Percentiles rank a stretch among this genome's conserved stretches.
Conservation (phyloP, 1,140 invertebrate genomes). For the Papilio polyxenes region DNA sequence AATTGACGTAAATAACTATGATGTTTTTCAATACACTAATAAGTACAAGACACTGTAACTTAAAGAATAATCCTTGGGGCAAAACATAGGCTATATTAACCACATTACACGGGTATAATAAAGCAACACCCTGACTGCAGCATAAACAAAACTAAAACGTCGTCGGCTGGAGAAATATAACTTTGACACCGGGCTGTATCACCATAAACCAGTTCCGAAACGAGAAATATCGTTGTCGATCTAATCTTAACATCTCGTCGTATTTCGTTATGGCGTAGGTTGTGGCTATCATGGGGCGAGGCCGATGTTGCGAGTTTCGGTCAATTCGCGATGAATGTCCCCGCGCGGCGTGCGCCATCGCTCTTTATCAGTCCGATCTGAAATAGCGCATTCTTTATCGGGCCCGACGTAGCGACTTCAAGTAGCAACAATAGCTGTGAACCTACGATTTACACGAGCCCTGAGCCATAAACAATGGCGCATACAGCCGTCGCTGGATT, state of each 20-base stretch:
- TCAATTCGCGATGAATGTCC: constrained; percentile 68
- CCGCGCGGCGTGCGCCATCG: constrained; percentile 54
- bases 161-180: constrained; percentile 37
- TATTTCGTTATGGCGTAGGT: constrained; percentile 51
- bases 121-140: background rate
- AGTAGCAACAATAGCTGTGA: constrained; percentile 38
- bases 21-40: background rate
- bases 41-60: background rate
- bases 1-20: background rate
- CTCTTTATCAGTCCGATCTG: constrained; percentile 65
- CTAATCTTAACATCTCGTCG: constrained; percentile 70
- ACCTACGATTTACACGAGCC: constrained; percentile 28
- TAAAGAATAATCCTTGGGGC: background rate
- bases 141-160: constrained; percentile 38
- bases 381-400: constrained; percentile 62
- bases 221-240: constrained; percentile 63
- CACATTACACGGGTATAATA: constrained; percentile 13
- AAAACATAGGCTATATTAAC: background rate
- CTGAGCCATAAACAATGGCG: constrained; percentile 28
- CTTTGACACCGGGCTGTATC: constrained; percentile 46
- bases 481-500: constrained; percentile 31
- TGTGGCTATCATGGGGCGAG: background rate
- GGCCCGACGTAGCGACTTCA: constrained; percentile 46
- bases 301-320: constrained; percentile 17
- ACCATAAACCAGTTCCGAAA: constrained; percentile 55